phyloP scores from a whole-genome alignment of 2,888 invertebrate species.

The Geotrupes spiniger region DNA sequence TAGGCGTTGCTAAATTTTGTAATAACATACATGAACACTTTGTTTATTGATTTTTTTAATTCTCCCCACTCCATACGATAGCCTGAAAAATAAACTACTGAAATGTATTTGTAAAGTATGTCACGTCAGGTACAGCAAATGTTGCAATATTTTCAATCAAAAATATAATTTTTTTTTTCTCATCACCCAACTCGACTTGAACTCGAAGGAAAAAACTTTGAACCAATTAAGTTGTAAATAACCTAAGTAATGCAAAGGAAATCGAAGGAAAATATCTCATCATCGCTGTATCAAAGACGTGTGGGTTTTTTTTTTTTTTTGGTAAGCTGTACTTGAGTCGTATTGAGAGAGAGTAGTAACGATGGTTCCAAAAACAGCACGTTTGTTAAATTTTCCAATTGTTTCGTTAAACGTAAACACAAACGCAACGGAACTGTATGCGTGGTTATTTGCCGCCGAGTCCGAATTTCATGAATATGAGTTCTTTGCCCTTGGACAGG shows the following conservation, averaged over 20 bases:
- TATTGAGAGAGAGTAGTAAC: not conserved
- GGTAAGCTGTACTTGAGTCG: not conserved
- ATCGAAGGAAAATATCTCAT: too few species aligned
- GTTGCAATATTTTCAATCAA: too few species aligned
- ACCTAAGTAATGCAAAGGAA: too few species aligned
- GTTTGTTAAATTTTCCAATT: not conserved
- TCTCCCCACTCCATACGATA: constrained; percentile 9
- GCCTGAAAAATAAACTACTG: constrained; percentile 2
- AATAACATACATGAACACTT: constrained; percentile 18
- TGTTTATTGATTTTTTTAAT: constrained; percentile 14
- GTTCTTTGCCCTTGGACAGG: constrained; percentile 88
- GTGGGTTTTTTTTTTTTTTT: too few species aligned
- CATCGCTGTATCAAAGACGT: too few species aligned
- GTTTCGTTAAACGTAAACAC: constrained; percentile 9
- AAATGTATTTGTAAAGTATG: too few species aligned
- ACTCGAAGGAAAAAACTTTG: too few species aligned
- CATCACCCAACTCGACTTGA: too few species aligned
- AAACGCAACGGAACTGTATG: constrained; percentile 19
- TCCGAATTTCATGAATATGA: constrained; percentile 92
- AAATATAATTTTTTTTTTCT: too few species aligned
- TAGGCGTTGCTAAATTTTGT: constrained; percentile 4
- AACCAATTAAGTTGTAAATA: too few species aligned
- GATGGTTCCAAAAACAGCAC: constrained; percentile 32
- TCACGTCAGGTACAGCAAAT: too few species aligned
- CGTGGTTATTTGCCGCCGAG: constrained; percentile 63